phyloP scores from a whole-genome alignment of 2,113 vertebrate genomes.

The Neolamprologus tretocephalus region DNA sequence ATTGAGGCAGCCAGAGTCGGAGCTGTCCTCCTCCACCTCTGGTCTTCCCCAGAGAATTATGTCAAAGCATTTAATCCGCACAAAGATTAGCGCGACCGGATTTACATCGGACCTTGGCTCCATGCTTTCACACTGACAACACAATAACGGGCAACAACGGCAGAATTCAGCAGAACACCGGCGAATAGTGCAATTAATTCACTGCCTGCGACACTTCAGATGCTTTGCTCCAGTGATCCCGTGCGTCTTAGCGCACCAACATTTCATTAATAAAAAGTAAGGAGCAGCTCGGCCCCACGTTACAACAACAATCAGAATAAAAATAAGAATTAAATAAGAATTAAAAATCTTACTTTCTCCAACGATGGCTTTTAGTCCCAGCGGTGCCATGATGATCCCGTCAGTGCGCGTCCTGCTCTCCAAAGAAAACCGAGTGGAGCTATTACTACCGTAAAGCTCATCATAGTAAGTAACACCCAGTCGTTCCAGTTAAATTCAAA shows the following conservation, averaged over 20 bases:
- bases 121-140: background rate
- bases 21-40: background rate
- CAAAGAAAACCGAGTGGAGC: background rate
- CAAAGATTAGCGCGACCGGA: slow-evolving; percentile 56
- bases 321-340: background rate
- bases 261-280: background rate
- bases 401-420: background rate
- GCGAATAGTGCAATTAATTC: background rate
- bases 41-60: slow-evolving; percentile 8
- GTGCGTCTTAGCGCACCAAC: background rate
- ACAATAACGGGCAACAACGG: background rate
- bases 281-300: background rate
- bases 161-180: accelerated
- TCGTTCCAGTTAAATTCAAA: background rate
- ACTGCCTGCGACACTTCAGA: background rate
- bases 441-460: background rate
- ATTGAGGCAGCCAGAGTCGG: background rate
- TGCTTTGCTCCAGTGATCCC: background rate
- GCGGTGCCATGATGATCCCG: slow-evolving; percentile 77
- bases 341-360: slow-evolving; percentile 79
- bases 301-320: background rate
- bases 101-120: slow-evolving; percentile 22
- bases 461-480: background rate
- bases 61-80: slow-evolving; percentile 53
- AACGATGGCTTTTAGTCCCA: slow-evolving; percentile 85